A percentile compares a stretch with the other conserved stretches of the same genome.
These are phyloP conservation scores for Thamnaconus septentrionalis DNA, from an alignment of 2,113 vertebrate species.

Conservation along the genomic window DNA sequence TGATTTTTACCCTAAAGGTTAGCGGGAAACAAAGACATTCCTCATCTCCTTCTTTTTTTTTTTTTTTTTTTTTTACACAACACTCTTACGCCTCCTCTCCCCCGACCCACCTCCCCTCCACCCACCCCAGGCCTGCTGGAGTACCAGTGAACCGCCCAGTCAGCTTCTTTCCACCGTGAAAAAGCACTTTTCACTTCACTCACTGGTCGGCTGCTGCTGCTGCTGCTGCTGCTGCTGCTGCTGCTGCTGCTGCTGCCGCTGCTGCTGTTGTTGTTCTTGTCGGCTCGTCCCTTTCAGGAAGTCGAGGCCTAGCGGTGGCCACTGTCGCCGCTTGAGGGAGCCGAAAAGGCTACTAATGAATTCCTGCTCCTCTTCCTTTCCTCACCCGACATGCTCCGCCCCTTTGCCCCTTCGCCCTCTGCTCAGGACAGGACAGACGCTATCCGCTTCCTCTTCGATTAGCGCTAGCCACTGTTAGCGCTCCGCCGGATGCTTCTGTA, in stretches of 20 bases:
- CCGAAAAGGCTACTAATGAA: constrained; percentile 74
- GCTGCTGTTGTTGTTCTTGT: too few species aligned
- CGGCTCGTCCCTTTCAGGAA: too few species aligned
- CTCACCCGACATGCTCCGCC: constrained; percentile 3
- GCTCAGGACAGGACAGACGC: not conserved
- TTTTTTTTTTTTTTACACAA: constrained; percentile 14
- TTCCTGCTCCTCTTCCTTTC: constrained; percentile 41
- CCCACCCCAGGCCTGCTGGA: constrained; percentile 7
- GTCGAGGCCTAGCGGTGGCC: too few species aligned
- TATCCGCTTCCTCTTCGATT: too few species aligned
- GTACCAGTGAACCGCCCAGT: constrained; percentile 42
- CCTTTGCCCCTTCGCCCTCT: constrained; percentile 19
- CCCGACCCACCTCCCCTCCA: not conserved
- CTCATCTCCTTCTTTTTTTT: not conserved
- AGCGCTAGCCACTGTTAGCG: too few species aligned
- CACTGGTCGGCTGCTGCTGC: constrained; percentile 57
- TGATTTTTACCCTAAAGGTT: constrained; percentile 34
- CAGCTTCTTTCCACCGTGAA: constrained; percentile 55
- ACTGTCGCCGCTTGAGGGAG: constrained; percentile 71
- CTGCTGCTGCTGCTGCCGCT: too few species aligned
- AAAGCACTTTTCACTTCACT: constrained; percentile 59
- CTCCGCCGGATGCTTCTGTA: not conserved
- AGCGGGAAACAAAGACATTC: constrained; percentile 41
- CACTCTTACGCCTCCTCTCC: constrained; percentile 9
- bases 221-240: constrained; percentile 7